phyloP scores from a whole-genome alignment of 2,797 vertebrate species.

The Chelmon rostratus region DNA sequence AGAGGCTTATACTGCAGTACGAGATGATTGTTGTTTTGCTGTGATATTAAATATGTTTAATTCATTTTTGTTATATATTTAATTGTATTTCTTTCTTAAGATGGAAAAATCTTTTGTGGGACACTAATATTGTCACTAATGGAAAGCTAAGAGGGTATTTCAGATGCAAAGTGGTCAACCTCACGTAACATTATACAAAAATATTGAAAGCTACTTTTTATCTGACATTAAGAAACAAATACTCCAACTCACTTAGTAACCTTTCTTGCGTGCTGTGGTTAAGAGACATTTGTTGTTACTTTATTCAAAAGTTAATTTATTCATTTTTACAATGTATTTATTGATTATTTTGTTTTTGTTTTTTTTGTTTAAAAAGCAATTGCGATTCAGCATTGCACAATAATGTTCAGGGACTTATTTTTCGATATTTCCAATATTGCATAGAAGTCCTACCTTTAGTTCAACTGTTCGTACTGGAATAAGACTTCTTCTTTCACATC shows the following conservation, averaged over 20 bases:
- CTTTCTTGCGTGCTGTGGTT: not conserved
- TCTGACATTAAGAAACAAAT: not conserved
- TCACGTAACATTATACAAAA: not conserved
- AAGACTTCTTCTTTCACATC: not conserved
- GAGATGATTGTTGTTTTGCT: not conserved
- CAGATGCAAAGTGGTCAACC: not conserved
- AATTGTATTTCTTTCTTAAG: no score
- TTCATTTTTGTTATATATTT: not conserved
- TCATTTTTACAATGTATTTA: not conserved
- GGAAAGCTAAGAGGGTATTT: not conserved
- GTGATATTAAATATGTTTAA: not conserved
- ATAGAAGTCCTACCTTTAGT: no score
- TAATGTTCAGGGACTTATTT: not conserved
- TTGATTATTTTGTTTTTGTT: not conserved
- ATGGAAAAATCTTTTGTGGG: no score
- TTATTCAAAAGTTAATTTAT: not conserved
- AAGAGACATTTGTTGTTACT: not conserved
- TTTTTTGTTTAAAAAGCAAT: not conserved
- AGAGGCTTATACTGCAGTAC: not conserved
- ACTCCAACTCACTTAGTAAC: not conserved
- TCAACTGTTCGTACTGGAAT: no score
- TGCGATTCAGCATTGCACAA: not conserved
- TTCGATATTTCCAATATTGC: not conserved
- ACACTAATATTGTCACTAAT: no score
- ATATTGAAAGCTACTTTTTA: not conserved